Percentiles rank a stretch among this genome's conserved stretches.
phyloP scores from a whole-genome alignment of 2,888 invertebrate species.

The Drosophila paramelanica region DNA sequence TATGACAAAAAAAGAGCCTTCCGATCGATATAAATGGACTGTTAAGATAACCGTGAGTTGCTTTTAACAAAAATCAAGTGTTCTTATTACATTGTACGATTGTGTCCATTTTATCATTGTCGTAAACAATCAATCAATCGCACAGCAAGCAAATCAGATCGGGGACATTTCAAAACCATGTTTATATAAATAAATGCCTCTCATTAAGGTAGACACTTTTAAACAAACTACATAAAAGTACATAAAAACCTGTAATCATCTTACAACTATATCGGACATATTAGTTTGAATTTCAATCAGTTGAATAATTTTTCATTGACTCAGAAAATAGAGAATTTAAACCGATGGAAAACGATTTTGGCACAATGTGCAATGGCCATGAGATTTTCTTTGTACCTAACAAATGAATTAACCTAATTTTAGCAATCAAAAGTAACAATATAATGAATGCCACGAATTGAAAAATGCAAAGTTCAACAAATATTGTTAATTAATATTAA shows the following conservation, averaged over 20 bases:
- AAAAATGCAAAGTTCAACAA: slow-evolving; percentile 50
- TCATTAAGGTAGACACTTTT: not conserved
- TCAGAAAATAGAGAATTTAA: slow-evolving; percentile 8
- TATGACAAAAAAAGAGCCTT: slow-evolving; percentile 1
- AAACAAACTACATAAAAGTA: slow-evolving; percentile 10
- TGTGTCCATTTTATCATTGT: slow-evolving; percentile 12
- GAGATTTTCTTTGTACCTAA: slow-evolving; percentile 71
- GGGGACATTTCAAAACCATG: not conserved
- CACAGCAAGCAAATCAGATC: not conserved
- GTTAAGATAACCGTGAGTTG: not conserved
- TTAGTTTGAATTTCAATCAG: not conserved
- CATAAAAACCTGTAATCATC: slow-evolving; percentile 3
- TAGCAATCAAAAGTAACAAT: slow-evolving; percentile 36
- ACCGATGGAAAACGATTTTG: slow-evolving; percentile 33
- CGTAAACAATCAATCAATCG: slow-evolving; percentile 10
- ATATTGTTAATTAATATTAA: slow-evolving; percentile 69
- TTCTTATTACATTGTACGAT: slow-evolving; percentile 18
- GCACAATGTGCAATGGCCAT: slow-evolving; percentile 56
- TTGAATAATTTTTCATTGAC: not conserved
- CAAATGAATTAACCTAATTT: slow-evolving; percentile 51
- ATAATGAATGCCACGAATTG: slow-evolving; percentile 62
- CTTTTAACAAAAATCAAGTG: slow-evolving; percentile 1
- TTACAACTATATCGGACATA: not conserved
- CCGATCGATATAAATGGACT: slow-evolving; percentile 8
- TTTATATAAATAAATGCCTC: slow-evolving; percentile 11